These are phyloP conservation scores for Borostomias antarcticus DNA, from an alignment of 2,797 vertebrate species.

Conservation along the genomic window DNA sequence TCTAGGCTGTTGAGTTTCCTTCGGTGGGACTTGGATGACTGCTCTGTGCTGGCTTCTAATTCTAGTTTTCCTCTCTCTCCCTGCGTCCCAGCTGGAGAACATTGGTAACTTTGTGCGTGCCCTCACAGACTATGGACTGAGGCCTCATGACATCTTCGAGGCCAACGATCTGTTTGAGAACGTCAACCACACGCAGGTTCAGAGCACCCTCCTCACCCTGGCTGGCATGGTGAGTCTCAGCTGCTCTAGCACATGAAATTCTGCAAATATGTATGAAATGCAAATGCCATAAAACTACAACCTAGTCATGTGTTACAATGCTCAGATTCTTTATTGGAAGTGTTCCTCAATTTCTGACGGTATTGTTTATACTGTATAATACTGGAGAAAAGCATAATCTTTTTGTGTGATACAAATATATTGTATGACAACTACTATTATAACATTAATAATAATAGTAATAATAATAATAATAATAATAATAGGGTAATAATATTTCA, in stretches of 20 bases:
- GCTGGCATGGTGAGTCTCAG: slow-evolving; percentile 88
- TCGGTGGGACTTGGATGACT: neutral
- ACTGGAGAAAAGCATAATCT: neutral
- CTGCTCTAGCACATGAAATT: too few species aligned
- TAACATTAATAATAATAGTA: too few species aligned
- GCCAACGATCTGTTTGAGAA: slow-evolving; percentile 98
- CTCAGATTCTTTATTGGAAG: too few species aligned
- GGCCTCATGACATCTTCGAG: slow-evolving; percentile 90
- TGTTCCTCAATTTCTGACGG: neutral
- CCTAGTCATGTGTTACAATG: too few species aligned
- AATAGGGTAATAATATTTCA: too few species aligned
- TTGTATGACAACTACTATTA: too few species aligned
- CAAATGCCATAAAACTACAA: too few species aligned
- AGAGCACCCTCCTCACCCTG: slow-evolving; percentile 88
- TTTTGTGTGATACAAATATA: too few species aligned
- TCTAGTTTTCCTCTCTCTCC: neutral
- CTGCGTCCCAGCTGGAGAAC: slow-evolving; percentile 88
- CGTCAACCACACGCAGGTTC: slow-evolving; percentile 93
- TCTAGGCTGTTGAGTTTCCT: neutral
- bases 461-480: too few species aligned
- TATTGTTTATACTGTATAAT: neutral
- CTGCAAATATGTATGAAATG: too few species aligned
- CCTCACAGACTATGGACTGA: slow-evolving; percentile 89
- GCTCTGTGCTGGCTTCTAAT: too few species aligned
- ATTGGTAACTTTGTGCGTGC: slow-evolving; percentile 92